Evolutionary conservation across 2,888 invertebrate species (phyloP), one percentile per base, ranked within the genome.

Genomic region (Aleiodes testaceus): DNA sequence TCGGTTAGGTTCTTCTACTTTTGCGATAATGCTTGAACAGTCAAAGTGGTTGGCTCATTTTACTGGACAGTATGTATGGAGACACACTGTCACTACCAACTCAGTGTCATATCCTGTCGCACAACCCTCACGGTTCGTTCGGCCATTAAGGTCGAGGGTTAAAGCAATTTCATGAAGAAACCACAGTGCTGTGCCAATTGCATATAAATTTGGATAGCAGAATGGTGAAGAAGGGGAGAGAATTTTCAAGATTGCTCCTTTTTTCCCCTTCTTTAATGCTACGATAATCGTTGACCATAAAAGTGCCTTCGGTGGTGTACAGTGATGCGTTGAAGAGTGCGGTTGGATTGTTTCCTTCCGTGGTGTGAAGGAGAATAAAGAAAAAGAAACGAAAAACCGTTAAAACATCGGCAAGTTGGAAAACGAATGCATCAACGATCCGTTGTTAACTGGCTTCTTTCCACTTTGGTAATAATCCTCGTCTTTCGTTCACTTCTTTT

Each of bases 21-120:
- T 85, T 79, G 85, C 81, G 84, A 85, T 86, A 85, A 84, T 85
- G 87, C 83, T 84, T 85, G 84, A 86, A 85, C 87, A 83, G 86
- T 86, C 86, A 87, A 87, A 87, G 87, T 86, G 86, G 85, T 80
- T 55, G 55, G 55, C 85, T 87, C 84, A 84, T 87, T 87, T 87
- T 75, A 83, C 82, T 78, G 79, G 65, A 66, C 53, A 26, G 55
- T 18, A 64, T 65, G 42, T 45, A 11, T 18, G 26, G 14, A 63
- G 45, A 68, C 66, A 22, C 36, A 20, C 12, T 45, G 69, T 47
- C 55, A 59, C 42, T 42, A 70, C 66, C 20, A 30, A 55, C 75
- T 72, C 81, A 78, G 79, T 84, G 85, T 87, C 87, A 87, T 87
- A 87, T 87, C 87, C 87, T 87, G 87, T 87, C 80, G 36, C 36